A percentile compares a stretch with the other conserved stretches of the same genome.
Conservation (phyloP, 2,797 vertebrate genomes). For the Pseudochirops corinnae region DNA sequence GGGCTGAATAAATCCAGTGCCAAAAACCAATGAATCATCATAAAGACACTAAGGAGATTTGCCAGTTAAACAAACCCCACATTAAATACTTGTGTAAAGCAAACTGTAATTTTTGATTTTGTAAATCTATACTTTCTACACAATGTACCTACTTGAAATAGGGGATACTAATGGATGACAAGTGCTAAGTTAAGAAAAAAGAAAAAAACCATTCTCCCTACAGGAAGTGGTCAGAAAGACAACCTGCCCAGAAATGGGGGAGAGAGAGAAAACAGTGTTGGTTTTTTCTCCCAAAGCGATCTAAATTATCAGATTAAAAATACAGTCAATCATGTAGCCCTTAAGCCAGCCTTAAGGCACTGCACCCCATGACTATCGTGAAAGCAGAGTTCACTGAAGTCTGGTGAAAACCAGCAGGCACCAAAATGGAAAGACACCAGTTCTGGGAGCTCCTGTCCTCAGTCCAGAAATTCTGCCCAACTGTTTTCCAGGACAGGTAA, state of each 20-base stretch:
- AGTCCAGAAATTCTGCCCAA: too few relatives aligned
- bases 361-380: background rate
- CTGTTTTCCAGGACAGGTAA: background rate
- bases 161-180: background rate
- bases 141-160: background rate
- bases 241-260: background rate
- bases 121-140: background rate
- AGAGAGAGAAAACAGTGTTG: background rate
- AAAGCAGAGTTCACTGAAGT: background rate
- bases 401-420: background rate
- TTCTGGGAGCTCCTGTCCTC: background rate
- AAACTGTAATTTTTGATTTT: background rate
- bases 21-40: background rate
- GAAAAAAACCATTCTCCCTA: background rate
- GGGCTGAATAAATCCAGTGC: background rate
- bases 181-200: background rate
- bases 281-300: background rate
- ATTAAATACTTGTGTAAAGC: background rate
- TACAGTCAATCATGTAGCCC: background rate
- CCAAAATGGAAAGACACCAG: too few relatives aligned
- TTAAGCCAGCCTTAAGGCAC: background rate
- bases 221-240: background rate
- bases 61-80: background rate
- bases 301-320: background rate
- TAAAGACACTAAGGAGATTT: background rate